Percentiles rank a stretch among this genome's conserved stretches.
Conservation (phyloP, 2,797 vertebrate species). For the Malurus leucopterus region DNA sequence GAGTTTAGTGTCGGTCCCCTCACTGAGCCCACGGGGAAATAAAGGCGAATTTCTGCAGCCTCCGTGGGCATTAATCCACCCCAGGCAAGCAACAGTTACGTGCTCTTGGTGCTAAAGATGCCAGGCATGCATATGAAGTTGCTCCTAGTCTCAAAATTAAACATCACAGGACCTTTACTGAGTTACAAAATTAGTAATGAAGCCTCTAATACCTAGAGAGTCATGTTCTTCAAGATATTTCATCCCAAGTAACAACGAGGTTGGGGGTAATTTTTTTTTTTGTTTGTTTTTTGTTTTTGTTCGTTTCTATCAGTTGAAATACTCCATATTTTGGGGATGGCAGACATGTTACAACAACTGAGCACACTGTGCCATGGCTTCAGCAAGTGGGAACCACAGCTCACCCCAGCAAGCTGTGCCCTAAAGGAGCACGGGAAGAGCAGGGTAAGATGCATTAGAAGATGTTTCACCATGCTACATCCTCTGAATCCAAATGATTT, state of each 20-base stretch:
- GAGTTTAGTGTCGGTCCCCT: neutral
- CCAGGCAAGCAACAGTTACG: neutral
- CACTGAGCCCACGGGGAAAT: neutral
- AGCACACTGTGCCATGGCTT: too few species aligned
- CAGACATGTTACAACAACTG: neutral
- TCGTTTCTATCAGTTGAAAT: neutral
- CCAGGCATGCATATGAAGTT: neutral
- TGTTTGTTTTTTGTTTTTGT: neutral
- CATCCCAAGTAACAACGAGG: fast-evolving
- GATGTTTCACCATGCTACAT: neutral
- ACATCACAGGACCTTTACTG: neutral
- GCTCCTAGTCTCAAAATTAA: neutral
- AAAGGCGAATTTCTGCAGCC: neutral
- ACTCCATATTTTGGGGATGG: neutral
- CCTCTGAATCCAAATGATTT: slow-evolving; percentile 12
- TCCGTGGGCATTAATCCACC: neutral
- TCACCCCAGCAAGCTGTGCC: neutral
- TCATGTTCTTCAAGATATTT: neutral
- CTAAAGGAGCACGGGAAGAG: neutral
- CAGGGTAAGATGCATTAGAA: neutral
- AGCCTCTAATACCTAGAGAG: neutral
- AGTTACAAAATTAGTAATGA: neutral
- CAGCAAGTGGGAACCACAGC: neutral
- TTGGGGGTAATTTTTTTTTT: neutral
- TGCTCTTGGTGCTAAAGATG: neutral